Evolutionary conservation across 2,113 vertebrate species (phyloP), one percentile per base, ranked within the genome.

Genomic region (Athene cunicularia): DNA sequence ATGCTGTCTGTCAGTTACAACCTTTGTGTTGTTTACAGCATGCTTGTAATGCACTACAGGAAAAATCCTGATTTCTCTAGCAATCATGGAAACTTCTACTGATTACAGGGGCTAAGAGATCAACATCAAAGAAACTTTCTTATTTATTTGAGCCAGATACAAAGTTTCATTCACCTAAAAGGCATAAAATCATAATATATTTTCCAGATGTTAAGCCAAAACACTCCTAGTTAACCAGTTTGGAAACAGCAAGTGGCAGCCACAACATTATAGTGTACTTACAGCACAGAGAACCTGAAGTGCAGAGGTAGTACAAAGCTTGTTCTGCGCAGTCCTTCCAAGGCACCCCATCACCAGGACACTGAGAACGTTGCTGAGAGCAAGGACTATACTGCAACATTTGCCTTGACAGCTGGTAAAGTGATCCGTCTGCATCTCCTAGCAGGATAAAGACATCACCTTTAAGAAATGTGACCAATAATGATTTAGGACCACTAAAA

Each of bases 151-250:
- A 89, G 27, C 32, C 80, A 88, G n/a, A 53, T 67, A 81, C 33
- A 80, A 90, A 70, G 24, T 80, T 96, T 93, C 55, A 86, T 66
- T n/a, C 17, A 93, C 37, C n/a, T 45, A 87, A 66, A 90, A 94
- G 68, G 13, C 88, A 90, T 47, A 63, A 92, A 83, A 64, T 63
- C 43, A 39, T 3, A 8, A 68, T 20, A 63, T 37, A 20, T 58
- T 95, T 87, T 81, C 55, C 21, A 55, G 33, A 55, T 85, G 15
- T 77, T 53, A 68, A 72, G 20, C 74, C 73, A 87, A 91, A 93
- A 92, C 22, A 20, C 32, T 66, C 56, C 22, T 66, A 77, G 35
- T 43, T 58, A 95, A 66, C 26, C 4, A 37, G 55, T 49, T 11
- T 83, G 74, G 74, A 60, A 45, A 64, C 47, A 43, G 24, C 74